phyloP scores from a whole-genome alignment of 2,888 invertebrate species.

The Enchytraeus crypticus region DNA sequence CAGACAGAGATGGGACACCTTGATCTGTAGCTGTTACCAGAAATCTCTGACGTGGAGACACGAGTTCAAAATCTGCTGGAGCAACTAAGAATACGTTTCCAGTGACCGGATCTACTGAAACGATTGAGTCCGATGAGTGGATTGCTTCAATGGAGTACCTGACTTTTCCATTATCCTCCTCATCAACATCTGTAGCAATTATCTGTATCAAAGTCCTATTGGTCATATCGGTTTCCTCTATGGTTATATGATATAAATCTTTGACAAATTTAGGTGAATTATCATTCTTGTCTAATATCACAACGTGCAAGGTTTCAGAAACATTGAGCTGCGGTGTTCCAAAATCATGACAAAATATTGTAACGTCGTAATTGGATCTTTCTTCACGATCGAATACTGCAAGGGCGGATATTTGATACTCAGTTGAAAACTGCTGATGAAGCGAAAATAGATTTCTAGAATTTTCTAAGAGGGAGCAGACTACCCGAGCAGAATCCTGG shows the following conservation, averaged over 20 bases:
- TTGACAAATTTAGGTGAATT: constrained; percentile 16
- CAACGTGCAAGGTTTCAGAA: constrained; percentile 7
- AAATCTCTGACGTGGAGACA: background rate
- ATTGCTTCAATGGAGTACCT: constrained; percentile 65
- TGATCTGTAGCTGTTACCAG: background rate
- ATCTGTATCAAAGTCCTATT: constrained; percentile 67
- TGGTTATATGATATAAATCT: constrained; percentile 59
- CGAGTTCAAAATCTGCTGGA: background rate
- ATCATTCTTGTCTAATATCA: constrained; percentile 24
- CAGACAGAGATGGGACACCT: background rate
- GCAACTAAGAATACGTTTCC: background rate
- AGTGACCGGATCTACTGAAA: background rate
- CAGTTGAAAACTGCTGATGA: constrained; percentile 30
- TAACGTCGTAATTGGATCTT: constrained; percentile 81
- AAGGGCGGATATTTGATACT: constrained; percentile 60
- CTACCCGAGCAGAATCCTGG: constrained; percentile 73
- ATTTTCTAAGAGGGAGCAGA: constrained; percentile 26
- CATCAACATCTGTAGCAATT: constrained; percentile 68
- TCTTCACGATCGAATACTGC: constrained; percentile 82
- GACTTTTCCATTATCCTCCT: constrained; percentile 71
- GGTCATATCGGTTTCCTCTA: constrained; percentile 67
- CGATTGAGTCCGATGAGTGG: background rate
- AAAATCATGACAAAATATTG: constrained; percentile 52
- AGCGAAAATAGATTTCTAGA: constrained; percentile 29
- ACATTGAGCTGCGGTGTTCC: constrained; percentile 14